These are phyloP conservation scores for Scophthalmus maximus DNA, from an alignment of 2,113 vertebrate species.

Conservation along the genomic window DNA sequence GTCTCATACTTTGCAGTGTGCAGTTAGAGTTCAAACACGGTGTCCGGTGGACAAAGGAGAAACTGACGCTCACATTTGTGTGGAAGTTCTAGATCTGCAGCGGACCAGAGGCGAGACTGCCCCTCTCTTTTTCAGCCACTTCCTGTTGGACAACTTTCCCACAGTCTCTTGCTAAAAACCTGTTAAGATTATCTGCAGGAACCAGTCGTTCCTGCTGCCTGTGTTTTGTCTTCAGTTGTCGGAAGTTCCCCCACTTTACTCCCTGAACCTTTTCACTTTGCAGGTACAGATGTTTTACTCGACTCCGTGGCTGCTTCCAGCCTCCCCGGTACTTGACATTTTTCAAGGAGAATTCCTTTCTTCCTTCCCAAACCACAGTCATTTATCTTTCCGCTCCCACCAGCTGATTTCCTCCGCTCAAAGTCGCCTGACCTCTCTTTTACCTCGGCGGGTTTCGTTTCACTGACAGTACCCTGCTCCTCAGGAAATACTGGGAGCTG, in stretches of 20 bases:
- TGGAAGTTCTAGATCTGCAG: not conserved
- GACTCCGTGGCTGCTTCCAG: too few relatives aligned
- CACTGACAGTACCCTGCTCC: not conserved
- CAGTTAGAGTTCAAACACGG: not conserved
- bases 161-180: not conserved
- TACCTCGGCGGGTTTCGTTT: slow-evolving; percentile 5
- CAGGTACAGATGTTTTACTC: too few relatives aligned
- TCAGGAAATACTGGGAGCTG: slow-evolving; percentile 3
- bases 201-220: slow-evolving; percentile 3
- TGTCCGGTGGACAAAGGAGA: not conserved
- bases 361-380: slow-evolving; percentile 36
- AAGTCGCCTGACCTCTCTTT: slow-evolving; percentile 26
- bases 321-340: too few relatives aligned
- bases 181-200: not conserved
- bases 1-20: not conserved
- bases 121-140: slow-evolving; percentile 2
- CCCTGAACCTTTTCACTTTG: slow-evolving; percentile 19
- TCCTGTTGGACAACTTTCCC: too few relatives aligned
- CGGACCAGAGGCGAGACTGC: not conserved
- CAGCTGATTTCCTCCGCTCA: slow-evolving; percentile 36
- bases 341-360: slow-evolving; percentile 50
- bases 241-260: not conserved
- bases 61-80: too few relatives aligned
- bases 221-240: slow-evolving; percentile 2
- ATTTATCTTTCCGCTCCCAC: slow-evolving; percentile 37